phyloP scores from a whole-genome alignment of 2,113 vertebrate genomes.

The Rhinopomastus cyanomelas region DNA sequence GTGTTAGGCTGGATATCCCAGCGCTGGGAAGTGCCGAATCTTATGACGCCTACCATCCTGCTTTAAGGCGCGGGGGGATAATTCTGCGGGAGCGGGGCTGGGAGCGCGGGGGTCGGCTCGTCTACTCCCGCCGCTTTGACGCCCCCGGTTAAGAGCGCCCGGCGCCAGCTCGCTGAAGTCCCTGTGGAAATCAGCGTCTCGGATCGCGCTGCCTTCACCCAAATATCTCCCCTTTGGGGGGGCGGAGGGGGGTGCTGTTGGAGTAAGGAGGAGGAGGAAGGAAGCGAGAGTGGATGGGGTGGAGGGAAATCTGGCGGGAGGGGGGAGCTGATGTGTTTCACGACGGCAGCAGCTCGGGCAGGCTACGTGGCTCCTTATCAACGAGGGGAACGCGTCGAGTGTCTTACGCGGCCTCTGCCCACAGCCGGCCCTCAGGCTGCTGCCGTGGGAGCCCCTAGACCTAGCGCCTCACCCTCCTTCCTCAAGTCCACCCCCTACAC shows the following conservation, averaged over 20 bases:
- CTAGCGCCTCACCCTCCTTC: background rate
- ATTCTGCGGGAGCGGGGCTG: conserved; percentile 36
- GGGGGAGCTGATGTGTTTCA: background rate
- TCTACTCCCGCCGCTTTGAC: conserved; percentile 76
- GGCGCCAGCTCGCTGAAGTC: conserved; percentile 77
- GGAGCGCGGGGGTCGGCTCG: conserved; percentile 43
- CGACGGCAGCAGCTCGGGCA: background rate
- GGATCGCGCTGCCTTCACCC: conserved; percentile 62
- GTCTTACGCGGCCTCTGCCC: background rate
- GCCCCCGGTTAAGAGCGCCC: conserved; percentile 77
- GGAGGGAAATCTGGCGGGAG: background rate
- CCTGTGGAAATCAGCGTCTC: conserved; percentile 68
- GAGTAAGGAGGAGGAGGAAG: conserved; percentile 7
- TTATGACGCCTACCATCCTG: background rate
- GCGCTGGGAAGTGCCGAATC: background rate
- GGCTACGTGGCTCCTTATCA: background rate
- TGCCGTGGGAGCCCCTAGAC: background rate
- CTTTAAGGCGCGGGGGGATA: conserved; percentile 16
- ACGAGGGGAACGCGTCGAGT: background rate
- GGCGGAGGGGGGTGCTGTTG: background rate
- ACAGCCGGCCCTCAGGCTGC: background rate
- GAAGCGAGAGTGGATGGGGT: conserved; percentile 39
- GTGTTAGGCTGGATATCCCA: background rate
- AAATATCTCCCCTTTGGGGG: conserved; percentile 40
- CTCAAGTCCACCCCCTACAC: too few relatives aligned